A percentile compares a stretch with the other conserved stretches of the same genome.
Evolutionary conservation across 2,113 vertebrate species (phyloP).

Genomic region (Corvus cornix): DNA sequence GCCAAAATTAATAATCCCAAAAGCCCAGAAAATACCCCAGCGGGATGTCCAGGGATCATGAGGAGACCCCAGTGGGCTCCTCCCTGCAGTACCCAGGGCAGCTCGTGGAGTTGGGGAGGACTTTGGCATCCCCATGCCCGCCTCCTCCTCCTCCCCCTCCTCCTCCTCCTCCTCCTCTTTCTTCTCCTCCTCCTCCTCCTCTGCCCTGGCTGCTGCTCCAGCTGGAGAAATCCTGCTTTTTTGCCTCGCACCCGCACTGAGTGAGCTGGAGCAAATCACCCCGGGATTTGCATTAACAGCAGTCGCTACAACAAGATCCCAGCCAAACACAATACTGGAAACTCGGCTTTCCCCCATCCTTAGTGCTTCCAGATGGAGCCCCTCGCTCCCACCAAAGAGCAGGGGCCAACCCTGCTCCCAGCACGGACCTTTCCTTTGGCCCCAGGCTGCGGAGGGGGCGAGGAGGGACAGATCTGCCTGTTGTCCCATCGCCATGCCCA

Average conservation of each 20-base stretch:
- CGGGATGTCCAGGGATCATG: accelerated
- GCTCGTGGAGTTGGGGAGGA: accelerated
- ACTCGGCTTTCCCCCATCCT: slow-evolving; percentile 7
- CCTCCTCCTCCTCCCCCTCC: neutral
- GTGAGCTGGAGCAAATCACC: slow-evolving; percentile 26
- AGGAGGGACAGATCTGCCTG: slow-evolving; percentile 28
- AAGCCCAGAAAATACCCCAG: neutral
- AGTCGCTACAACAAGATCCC: slow-evolving; percentile 40
- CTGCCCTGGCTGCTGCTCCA: neutral
- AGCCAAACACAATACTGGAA: slow-evolving; percentile 47
- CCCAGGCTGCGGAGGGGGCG: neutral
- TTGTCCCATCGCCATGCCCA: neutral
- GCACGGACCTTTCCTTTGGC: neutral
- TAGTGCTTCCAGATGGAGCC: slow-evolving; percentile 58
- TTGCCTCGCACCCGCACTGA: neutral
- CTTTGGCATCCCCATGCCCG: accelerated
- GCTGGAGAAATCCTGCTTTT: neutral
- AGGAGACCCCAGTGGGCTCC: accelerated
- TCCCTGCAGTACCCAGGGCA: accelerated
- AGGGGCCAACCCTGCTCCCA: neutral
- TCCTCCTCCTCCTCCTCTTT: neutral
- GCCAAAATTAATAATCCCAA: neutral
- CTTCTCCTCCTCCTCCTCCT: neutral
- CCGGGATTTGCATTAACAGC: slow-evolving; percentile 61
- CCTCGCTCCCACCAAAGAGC: neutral